Evolutionary conservation across 2,113 vertebrate genomes (phyloP), one percentile per base, ranked within the genome.

Genomic region (Brachypodius melanocephalos): DNA sequence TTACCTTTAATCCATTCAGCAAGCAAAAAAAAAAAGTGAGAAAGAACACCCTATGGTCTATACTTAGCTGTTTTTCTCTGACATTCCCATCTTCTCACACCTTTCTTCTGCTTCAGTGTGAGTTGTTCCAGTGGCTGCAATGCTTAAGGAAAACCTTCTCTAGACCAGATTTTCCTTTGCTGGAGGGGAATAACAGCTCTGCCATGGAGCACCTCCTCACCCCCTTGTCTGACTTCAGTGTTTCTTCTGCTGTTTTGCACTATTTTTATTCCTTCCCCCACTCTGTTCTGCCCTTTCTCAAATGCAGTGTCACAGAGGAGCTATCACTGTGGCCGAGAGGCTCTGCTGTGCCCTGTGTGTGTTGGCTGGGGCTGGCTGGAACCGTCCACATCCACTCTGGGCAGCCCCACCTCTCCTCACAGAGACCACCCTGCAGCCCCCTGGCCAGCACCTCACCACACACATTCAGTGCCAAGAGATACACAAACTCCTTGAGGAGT

Each of bases 351-450:
- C n/a, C 28, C 62, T 19, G 8, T 1, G 5, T 9, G 31, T 36
- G 3, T 12, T 2, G 3, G 12, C 13, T 17, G 24, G 34, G 40
- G 22, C 17, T 2, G 0, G 34, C 45, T 55, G 66, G 71, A 69
- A 15, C 17, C 3, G 2, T 3, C 29, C n/a, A 3, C 22, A 19
- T 42, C 6, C 2, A 1, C 22, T 17, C 1, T 1, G 21, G 65
- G 19, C 49, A 73, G 32, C n/a, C 19, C 19, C 1, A 2, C 14
- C 7, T 14, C 10, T 26, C 20, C 45, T 42, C 29, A 78, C 20
- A n/a, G 26, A 34, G 9, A 7, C 1, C 0, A 0, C 9, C 5
- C 8, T 2, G 7, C 29, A 63, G 36, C 2, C 8, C 14, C 2
- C 1, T 18, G 20, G 15, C 31, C 22, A 19, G 18, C 13, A 2